These are phyloP conservation scores for Drosophila busckii DNA, from an alignment of 1,140 invertebrate species.

Conservation along the genomic window DNA sequence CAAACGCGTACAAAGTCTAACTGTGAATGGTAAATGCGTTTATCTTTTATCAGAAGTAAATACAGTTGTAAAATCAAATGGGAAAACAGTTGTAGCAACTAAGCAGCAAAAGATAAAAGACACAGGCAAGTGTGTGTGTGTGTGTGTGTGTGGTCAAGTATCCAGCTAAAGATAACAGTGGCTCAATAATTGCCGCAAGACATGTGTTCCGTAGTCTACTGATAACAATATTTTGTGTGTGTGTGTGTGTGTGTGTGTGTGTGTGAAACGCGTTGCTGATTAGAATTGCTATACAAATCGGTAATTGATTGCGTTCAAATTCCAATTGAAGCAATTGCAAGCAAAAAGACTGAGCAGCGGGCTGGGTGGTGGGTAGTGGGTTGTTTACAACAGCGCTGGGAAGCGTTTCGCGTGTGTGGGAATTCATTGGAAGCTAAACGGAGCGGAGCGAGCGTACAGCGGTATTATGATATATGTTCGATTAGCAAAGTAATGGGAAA, in stretches of 20 bases:
- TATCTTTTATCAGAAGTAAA: constrained; percentile 57
- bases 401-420: background rate
- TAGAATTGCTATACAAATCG: constrained; percentile 28
- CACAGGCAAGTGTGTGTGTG: background rate
- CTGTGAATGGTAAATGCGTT: constrained; percentile 20
- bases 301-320: constrained; percentile 65
- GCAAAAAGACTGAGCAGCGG: too few species aligned
- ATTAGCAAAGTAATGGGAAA: background rate
- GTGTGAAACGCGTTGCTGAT: constrained; percentile 23
- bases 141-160: background rate
- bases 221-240: constrained; percentile 18
- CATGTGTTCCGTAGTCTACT: constrained; percentile 33
- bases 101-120: background rate
- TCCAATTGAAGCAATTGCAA: constrained; percentile 34
- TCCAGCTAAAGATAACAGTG: constrained; percentile 9
- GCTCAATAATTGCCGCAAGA: constrained; percentile 60
- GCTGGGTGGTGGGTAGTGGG: too few species aligned
- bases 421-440: background rate
- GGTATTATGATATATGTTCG: background rate
- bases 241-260: constrained; percentile 4
- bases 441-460: background rate
- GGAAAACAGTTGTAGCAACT: constrained; percentile 2
- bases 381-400: constrained; percentile 6
- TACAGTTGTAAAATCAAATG: constrained; percentile 40
- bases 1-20: constrained; percentile 49